These are phyloP conservation scores for Benitochromis conjunctus DNA, from an alignment of 2,113 vertebrate genomes.

Conservation along the genomic window DNA sequence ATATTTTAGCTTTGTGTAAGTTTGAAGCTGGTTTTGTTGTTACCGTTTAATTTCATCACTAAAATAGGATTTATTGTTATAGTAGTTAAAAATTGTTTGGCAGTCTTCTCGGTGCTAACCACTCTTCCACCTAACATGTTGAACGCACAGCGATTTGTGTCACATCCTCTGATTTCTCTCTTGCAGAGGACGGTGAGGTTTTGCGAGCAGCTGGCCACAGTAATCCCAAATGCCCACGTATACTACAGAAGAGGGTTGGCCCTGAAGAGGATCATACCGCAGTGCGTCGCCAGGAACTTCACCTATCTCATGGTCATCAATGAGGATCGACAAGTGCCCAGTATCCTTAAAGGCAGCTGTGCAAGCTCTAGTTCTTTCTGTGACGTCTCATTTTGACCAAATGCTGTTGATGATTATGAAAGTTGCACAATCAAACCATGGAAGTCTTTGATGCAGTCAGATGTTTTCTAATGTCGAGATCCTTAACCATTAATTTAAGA, in stretches of 20 bases:
- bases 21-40: background rate
- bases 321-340: constrained; percentile 90
- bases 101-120: background rate
- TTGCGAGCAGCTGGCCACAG: constrained; percentile 86
- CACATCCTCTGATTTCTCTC: background rate
- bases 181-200: constrained; percentile 90
- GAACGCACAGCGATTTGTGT: background rate
- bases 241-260: constrained; percentile 96
- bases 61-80: background rate
- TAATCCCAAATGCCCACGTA: constrained; percentile 89
- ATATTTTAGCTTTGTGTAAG: background rate
- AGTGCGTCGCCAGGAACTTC: constrained; percentile 88
- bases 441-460: background rate
- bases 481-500: constrained; percentile 80
- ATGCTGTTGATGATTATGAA: background rate
- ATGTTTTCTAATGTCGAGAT: background rate
- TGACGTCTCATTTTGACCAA: background rate
- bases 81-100: background rate
- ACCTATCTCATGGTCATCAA: constrained; percentile 94
- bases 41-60: accelerated
- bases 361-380: background rate
- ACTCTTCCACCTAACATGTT: background rate
- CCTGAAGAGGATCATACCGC: constrained; percentile 92
- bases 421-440: background rate
- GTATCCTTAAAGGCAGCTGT: constrained; percentile 80